Percentiles rank a stretch among this genome's conserved stretches.
phyloP scores from a whole-genome alignment of 37 sponge, comb jelly and placozoan genomes.

The Aplysina aerophoba region DNA sequence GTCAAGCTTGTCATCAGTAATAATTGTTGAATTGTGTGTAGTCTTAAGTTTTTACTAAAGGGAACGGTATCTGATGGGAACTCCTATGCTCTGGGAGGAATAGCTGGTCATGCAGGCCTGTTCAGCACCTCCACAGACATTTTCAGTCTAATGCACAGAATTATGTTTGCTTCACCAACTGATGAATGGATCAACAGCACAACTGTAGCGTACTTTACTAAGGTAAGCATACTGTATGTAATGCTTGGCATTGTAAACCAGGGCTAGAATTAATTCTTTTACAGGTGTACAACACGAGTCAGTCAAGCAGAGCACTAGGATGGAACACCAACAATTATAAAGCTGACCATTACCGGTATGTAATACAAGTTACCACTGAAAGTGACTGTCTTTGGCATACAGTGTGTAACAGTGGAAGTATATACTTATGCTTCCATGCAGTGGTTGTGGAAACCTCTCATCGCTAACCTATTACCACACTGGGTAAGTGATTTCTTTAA shows the following conservation, averaged over 20 bases:
- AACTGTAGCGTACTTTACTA: constrained; percentile 19
- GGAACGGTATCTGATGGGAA: constrained; percentile 40
- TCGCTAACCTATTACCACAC: constrained; percentile 26
- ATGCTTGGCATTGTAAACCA: too few relatives aligned
- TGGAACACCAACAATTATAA: constrained; percentile 40
- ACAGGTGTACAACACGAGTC: constrained; percentile 41
- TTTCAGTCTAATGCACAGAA: neutral
- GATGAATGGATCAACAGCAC: constrained; percentile 30
- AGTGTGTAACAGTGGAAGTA: neutral
- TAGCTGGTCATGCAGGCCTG: constrained; percentile 41
- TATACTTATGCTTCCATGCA: neutral
- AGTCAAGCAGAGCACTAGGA: constrained; percentile 34
- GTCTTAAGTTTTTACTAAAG: neutral
- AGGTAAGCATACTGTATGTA: too few relatives aligned
- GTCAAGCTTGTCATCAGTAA: too few relatives aligned
- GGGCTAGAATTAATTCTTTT: neutral
- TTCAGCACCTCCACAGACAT: constrained; percentile 19
- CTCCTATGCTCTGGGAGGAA: constrained; percentile 33
- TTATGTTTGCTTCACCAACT: constrained; percentile 15
- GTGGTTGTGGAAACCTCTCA: constrained; percentile 31
- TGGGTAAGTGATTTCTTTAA: too few relatives aligned
- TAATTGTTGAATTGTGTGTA: constrained; percentile 12
- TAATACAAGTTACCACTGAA: too few relatives aligned
- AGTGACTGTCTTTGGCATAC: too few relatives aligned
- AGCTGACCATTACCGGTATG: neutral